Conservation (phyloP, 1,140 invertebrate species). For the Lasioglossum baleicum region DNA sequence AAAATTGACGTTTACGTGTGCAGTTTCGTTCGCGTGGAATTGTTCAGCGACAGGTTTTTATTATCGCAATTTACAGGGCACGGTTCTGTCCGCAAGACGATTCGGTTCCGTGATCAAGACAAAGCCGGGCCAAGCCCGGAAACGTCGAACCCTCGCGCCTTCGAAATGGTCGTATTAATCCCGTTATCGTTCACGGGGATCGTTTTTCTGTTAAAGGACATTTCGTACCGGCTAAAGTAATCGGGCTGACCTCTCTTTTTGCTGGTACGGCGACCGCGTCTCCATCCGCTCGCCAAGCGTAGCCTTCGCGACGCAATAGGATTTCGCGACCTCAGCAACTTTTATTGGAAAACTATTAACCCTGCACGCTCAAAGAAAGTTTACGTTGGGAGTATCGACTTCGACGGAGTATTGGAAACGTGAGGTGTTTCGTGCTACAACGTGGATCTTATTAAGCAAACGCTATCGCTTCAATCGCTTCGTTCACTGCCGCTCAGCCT, state of each 20-base stretch:
- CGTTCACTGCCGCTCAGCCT: background rate
- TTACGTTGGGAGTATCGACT: slow-evolving; percentile 34
- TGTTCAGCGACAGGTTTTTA: background rate
- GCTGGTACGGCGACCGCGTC: slow-evolving; percentile 22
- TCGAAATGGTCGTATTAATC: slow-evolving; percentile 31
- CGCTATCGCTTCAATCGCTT: background rate
- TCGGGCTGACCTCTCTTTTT: slow-evolving; percentile 52
- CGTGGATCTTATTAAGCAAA: slow-evolving; percentile 30
- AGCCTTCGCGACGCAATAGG: slow-evolving; percentile 26
- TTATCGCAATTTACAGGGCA: background rate
- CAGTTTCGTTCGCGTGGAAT: background rate
- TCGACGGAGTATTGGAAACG: slow-evolving; percentile 32
- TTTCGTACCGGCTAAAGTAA: slow-evolving; percentile 45
- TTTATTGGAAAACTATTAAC: slow-evolving; percentile 54
- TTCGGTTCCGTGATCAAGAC: background rate
- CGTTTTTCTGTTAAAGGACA: slow-evolving; percentile 40
- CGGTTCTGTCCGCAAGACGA: background rate
- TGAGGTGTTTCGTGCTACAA: slow-evolving; percentile 15
- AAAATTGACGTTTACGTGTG: no score
- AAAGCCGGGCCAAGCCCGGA: background rate
- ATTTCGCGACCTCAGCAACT: slow-evolving; percentile 53
- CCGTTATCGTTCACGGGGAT: slow-evolving; percentile 41
- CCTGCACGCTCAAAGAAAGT: slow-evolving; percentile 37
- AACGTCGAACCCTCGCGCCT: background rate
- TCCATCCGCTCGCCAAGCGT: slow-evolving; percentile 23